These are phyloP conservation scores for Wiebesia pumilae DNA, from an alignment of 1,140 invertebrate genomes.

Conservation along the genomic window DNA sequence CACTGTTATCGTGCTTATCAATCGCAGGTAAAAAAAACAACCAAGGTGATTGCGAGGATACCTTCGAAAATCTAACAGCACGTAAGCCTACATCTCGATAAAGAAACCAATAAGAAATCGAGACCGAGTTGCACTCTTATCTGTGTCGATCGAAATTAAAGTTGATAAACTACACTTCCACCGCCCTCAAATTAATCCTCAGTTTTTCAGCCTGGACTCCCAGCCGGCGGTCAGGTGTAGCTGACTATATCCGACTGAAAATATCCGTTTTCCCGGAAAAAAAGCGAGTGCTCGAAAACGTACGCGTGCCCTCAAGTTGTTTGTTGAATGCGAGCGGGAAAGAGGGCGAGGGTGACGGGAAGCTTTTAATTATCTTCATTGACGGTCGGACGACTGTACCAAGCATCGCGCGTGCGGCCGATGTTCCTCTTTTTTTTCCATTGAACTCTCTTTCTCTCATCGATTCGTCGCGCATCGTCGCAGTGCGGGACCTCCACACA, in stretches of 20 bases:
- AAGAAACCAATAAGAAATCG: neutral
- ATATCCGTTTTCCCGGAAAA: neutral
- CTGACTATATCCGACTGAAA: too few species aligned
- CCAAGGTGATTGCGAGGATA: too few species aligned
- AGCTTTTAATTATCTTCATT: constrained; percentile 41
- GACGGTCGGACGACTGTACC: neutral
- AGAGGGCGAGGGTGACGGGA: neutral
- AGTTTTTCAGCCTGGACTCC: neutral
- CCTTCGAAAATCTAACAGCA: neutral
- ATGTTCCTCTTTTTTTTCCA: neutral
- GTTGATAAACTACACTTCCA: neutral
- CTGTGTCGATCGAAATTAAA: neutral
- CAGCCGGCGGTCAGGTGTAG: neutral
- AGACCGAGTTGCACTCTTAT: neutral
- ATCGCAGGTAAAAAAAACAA: neutral
- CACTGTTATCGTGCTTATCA: neutral
- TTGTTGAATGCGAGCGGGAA: neutral
- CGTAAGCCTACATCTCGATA: neutral
- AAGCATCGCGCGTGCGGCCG: neutral
- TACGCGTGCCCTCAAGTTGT: neutral
- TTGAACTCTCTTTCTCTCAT: neutral
- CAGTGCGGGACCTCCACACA: constrained; percentile 27
- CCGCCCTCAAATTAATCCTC: too few species aligned
- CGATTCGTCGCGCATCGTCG: constrained; percentile 27
- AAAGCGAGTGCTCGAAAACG: neutral